Evolutionary conservation across 92 coral and sea anemone genomes (phyloP), one percentile per base, ranked within the genome.

Genomic region (Plumapathes pennacea): DNA sequence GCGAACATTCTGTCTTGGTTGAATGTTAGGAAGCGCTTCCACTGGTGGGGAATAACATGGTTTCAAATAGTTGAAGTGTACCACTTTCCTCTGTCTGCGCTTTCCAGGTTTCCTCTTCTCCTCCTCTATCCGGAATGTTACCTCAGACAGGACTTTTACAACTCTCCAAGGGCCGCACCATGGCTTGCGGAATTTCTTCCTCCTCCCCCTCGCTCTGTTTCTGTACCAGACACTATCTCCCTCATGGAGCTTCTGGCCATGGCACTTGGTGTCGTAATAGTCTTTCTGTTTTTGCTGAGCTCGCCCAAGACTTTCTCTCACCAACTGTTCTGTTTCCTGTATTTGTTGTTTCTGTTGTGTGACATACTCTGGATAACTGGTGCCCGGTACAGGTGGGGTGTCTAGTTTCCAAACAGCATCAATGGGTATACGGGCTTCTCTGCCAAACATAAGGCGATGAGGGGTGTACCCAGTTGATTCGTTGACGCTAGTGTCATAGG

Each of bases 391-490:
- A 34, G 46, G 54, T 15, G 57, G 13, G 1, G 21, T 46, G 24
- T 57, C 76, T 10, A 46, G 50, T 48, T 22, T 57, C 47, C 27
- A 37, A 41, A 64, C 60, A 5, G 63, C 54, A 30, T 20, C 63
- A 24, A 67, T 7, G 9, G 62, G 73, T 30, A 68, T 21, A 40
- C 37, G 32, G 12, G 75, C 65, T 25, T 68, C 57, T 20, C 62
- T 12, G 39, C 62, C 64, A 45, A 68, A 55, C 75, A 44, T 68
- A 49, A 68, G 43, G 19, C 49, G 57, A 32, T 68, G 55, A 34
- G 54, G 65, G 11, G 50, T 68, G 19, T 28, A 68, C 17, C 75
- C 56, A 20, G 75, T 68, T 13, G 75, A 55, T 23, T 68, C 75
- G 26, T 54, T 46, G 9, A 68, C 75, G 36, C 75, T 36, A 42